Conservation (phyloP, 1,140 invertebrate genomes). For the Penaeus chinensis region DNA sequence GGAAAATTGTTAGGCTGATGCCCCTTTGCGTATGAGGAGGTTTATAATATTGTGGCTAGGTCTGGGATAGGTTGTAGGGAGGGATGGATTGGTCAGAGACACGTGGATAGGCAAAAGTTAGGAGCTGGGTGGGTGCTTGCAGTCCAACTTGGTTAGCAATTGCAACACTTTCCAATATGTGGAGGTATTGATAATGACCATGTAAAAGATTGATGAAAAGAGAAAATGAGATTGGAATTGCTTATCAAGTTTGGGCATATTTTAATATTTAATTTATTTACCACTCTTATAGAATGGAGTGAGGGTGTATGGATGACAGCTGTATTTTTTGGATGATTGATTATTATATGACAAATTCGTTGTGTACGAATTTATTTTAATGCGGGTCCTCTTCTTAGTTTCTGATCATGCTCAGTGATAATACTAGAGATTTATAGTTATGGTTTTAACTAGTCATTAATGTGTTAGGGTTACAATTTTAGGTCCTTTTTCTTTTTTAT, state of each 20-base stretch:
- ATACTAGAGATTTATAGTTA: slow-evolving; percentile 41
- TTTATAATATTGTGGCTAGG: slow-evolving; percentile 30
- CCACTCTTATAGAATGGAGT: background rate
- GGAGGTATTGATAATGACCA: background rate
- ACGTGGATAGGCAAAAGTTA: slow-evolving; percentile 60
- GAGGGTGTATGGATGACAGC: slow-evolving; percentile 25
- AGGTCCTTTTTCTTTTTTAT: slow-evolving; percentile 32
- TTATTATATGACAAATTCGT: slow-evolving; percentile 50
- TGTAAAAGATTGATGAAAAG: background rate
- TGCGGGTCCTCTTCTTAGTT: slow-evolving; percentile 53
- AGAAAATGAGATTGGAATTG: background rate
- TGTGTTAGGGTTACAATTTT: slow-evolving; percentile 53
- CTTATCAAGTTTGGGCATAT: background rate
- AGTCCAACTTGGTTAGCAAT: too few species aligned
- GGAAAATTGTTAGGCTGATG: slow-evolving; percentile 57
- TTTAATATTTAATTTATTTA: background rate
- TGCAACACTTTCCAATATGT: background rate
- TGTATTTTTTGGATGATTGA: slow-evolving; percentile 36
- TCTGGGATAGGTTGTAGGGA: slow-evolving; percentile 44
- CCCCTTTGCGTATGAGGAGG: background rate
- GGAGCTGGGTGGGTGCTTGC: slow-evolving; percentile 57
- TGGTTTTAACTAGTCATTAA: slow-evolving; percentile 60
- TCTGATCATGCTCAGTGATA: slow-evolving; percentile 56
- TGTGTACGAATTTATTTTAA: slow-evolving; percentile 54
- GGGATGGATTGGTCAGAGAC: slow-evolving; percentile 35